Evolutionary conservation across 2,113 vertebrate genomes (phyloP), one percentile per base, ranked within the genome.

Genomic region (Cyprinodon brontotheroides): DNA sequence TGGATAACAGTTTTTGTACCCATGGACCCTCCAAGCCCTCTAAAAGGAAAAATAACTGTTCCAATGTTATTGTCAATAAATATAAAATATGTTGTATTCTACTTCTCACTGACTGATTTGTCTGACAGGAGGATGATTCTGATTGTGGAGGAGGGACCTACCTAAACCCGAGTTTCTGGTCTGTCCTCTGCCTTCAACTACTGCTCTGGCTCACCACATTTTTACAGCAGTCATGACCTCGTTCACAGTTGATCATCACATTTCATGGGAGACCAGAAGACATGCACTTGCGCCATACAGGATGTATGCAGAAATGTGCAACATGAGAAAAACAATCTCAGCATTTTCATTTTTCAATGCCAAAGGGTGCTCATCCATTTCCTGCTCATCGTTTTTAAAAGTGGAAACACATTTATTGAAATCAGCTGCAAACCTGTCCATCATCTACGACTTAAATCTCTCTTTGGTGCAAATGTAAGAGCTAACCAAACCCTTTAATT

Each of bases 121-220:
- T 87, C 77, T 94, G 89, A 77, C 95, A 99, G 98, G 97, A 99
- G 79, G 96, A 98, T 87, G 96, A 96, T 5, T 94, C 95, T 0
- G 98, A 99, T 87, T 99, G 98, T 15, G 98, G 98, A 79, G 95
- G 96, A 4, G 97, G 93, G 89, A 95, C 94, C 90, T 93, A 92
- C 76, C 86, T 99, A 89, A 96, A 84, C 77, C 95, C 95, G 17
- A 94, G 95, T 47, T 92, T 97, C 13, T 95, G 95, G 95, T 93
- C 95, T 39, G 74, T 97, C 91, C 67, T 96, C 59, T 93, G 92
- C 79, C 91, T 96, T 89, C 98, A 99, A 85, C 47, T 97, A 80
- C 78, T 98, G 72, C 94, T 99, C 79, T 98, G 97, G 96, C 93
- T 98, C 71, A 82, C 96, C 88, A 94, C 94, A 89, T 94, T 92